Evolutionary conservation across 2,113 vertebrate genomes (phyloP), one percentile per base, ranked within the genome.

Genomic region (Cranoglanis bouderius): DNA sequence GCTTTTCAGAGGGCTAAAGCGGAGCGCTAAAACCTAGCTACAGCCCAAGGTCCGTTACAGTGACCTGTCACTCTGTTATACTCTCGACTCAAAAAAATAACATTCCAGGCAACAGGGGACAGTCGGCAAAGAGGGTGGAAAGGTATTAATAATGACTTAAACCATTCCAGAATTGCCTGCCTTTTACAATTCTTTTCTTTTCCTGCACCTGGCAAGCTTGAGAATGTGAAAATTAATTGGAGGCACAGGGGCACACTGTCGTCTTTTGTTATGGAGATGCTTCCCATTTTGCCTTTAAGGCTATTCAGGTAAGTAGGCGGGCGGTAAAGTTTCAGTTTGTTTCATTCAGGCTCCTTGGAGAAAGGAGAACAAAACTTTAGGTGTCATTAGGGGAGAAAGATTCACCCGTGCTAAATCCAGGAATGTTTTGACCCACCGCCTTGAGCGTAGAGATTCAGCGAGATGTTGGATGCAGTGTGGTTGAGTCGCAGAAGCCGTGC

Each of bases 1-100:
- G 19, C 65, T 90, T 92, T 93, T 88, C 88, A 88, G 85, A 87
- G 85, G 90, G 81, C 61, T 49, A 55, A 83, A 83, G 81, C 2
- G 40, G 59, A 91, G 59, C 88, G 85, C 72, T 85, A 86, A 91
- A 87, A 84, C 85, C 86, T 24, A 85, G 77, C 77, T 75, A 89
- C 83, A 35, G 90, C 87, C 87, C 10, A 61, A 88, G 88, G 89
- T 65, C 85, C 51, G 32, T 86, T n/a, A 24, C 61, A 74, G 57
- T 83, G 81, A 83, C 81, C 87, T 85, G 26, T 88, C 85, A 65
- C 57, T 77, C 88, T 85, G 57, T 80, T 72, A 70, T 46, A 70
- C 85, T 92, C 88, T 90, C 87, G 49, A 67, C 51, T 88, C 85
- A 59, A 26, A 38, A 82, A 61, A 80, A n/a, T n/a, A 81, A 55